Conservation (phyloP, 2,888 invertebrate species). For the Drosophila lacicola region DNA sequence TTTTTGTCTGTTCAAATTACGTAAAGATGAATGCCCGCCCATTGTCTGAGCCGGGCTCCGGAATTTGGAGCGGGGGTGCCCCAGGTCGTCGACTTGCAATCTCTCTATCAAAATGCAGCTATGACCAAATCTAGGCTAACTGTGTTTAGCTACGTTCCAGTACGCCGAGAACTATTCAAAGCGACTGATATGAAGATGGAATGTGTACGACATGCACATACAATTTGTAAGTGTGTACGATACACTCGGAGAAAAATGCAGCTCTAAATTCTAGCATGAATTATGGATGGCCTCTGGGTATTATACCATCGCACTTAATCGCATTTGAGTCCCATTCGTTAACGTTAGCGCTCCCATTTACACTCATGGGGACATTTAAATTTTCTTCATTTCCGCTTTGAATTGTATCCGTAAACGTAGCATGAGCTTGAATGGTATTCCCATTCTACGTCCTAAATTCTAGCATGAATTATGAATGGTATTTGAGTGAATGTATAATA, state of each 20-base stretch:
- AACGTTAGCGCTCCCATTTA: background rate
- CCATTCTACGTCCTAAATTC: too few relatives aligned
- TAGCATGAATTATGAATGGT: too few relatives aligned
- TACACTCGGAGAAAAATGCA: too few relatives aligned
- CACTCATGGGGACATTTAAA: too few relatives aligned
- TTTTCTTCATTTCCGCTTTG: background rate
- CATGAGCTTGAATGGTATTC: background rate
- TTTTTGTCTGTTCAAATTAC: slow-evolving; percentile 64
- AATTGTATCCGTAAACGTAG: background rate
- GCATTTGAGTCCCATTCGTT: background rate
- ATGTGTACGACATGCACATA: background rate
- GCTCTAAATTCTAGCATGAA: too few relatives aligned
- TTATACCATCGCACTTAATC: too few relatives aligned
- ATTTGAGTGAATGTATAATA: too few relatives aligned
- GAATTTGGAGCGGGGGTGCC: slow-evolving; percentile 64
- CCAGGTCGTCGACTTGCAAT: slow-evolving; percentile 51
- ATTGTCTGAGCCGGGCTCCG: slow-evolving; percentile 57
- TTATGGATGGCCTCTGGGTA: too few relatives aligned
- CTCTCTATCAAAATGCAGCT: slow-evolving; percentile 20
- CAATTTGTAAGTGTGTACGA: background rate
- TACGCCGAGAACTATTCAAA: slow-evolving; percentile 11
- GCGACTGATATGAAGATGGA: background rate
- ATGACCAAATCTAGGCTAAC: slow-evolving; percentile 18
- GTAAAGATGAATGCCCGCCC: slow-evolving; percentile 78
- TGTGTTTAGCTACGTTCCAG: background rate